These are phyloP conservation scores for Talpa occidentalis DNA, from an alignment of 2,113 vertebrate species.

Conservation along the genomic window DNA sequence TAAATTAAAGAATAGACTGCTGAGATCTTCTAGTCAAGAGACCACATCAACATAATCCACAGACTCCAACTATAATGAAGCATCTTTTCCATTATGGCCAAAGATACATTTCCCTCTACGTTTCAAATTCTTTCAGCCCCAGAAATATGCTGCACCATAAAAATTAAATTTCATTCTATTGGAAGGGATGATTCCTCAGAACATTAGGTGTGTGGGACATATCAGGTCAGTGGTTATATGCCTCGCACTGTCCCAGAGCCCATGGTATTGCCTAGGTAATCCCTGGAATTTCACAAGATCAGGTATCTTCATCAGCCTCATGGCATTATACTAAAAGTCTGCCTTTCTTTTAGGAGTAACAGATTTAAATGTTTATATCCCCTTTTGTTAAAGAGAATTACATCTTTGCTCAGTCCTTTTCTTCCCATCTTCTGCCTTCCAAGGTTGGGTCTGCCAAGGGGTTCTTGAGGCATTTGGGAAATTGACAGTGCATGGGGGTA, in stretches of 20 bases:
- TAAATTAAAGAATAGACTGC: background rate
- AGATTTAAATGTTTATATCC: background rate
- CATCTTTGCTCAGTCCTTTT: background rate
- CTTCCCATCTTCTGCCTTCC: background rate
- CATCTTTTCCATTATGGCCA: background rate
- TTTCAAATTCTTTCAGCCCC: background rate
- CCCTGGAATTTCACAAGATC: background rate
- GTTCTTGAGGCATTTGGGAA: background rate
- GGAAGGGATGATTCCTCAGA: background rate
- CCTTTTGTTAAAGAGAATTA: background rate
- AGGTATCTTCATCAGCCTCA: background rate
- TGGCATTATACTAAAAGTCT: background rate
- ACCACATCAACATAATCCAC: background rate
- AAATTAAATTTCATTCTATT: background rate
- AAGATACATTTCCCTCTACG: background rate
- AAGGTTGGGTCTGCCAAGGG: background rate
- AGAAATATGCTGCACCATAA: background rate
- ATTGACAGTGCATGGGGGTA: background rate
- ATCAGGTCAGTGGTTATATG: background rate
- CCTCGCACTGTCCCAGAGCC: background rate
- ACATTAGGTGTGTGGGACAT: too few relatives aligned
- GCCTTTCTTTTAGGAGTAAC: background rate
- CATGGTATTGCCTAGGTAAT: background rate
- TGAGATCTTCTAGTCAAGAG: background rate
- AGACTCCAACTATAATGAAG: background rate